Evolutionary conservation across 1,140 invertebrate genomes (phyloP).

Genomic region (Anoplophora glabripennis): DNA sequence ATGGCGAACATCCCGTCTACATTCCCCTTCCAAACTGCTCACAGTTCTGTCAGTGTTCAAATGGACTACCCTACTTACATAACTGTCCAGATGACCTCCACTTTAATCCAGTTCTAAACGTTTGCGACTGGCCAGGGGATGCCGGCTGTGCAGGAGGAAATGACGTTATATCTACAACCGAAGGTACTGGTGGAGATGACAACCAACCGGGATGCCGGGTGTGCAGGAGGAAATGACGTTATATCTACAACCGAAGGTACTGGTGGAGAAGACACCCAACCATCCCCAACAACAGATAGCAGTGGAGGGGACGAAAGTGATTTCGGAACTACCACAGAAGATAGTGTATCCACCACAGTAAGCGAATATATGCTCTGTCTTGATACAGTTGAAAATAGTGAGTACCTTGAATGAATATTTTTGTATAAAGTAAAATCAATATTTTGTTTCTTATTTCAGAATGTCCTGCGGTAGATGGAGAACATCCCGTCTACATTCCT

Average conservation of each 20-base stretch:
- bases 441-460: not conserved
- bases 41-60: slow-evolving; percentile 58
- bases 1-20: slow-evolving; percentile 16
- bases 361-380: too few relatives aligned
- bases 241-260: too few relatives aligned
- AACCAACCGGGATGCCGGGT: slow-evolving; percentile 25
- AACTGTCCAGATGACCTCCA: slow-evolving; percentile 43
- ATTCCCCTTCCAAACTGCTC: slow-evolving; percentile 48
- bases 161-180: too few relatives aligned
- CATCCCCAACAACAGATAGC: too few relatives aligned
- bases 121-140: slow-evolving; percentile 45
- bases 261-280: not conserved
- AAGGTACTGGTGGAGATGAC: not conserved
- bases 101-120: slow-evolving; percentile 43
- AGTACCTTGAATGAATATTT: not conserved
- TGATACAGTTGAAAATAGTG: too few relatives aligned
- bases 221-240: slow-evolving; percentile 20
- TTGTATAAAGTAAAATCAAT: too few relatives aligned
- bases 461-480: slow-evolving; percentile 13
- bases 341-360: too few relatives aligned
- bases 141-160: slow-evolving; percentile 33
- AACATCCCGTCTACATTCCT: slow-evolving; percentile 19
- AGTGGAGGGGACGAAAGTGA: too few relatives aligned
- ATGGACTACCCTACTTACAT: slow-evolving; percentile 48
- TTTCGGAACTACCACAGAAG: too few relatives aligned